phyloP scores from a whole-genome alignment of 2,888 invertebrate species.

The Hanleya hanleyi region DNA sequence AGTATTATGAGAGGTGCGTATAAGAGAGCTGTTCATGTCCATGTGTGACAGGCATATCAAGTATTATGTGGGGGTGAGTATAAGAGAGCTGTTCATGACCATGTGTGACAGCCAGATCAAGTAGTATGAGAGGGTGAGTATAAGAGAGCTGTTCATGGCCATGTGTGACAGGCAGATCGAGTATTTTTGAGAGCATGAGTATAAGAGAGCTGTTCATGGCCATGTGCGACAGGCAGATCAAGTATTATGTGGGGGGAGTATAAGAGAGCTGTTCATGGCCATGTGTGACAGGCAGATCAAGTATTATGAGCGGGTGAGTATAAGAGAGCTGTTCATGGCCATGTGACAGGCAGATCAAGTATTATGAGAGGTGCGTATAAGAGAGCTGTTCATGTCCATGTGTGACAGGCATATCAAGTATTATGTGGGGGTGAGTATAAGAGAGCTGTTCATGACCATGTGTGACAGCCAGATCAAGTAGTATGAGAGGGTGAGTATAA shows the following conservation, averaged over 20 bases:
- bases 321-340: neutral
- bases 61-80: slow-evolving; percentile 78
- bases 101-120: slow-evolving; percentile 81
- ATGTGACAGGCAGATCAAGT: no score
- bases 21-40: slow-evolving; percentile 78
- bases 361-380: no score
- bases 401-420: no score
- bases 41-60: slow-evolving; percentile 81
- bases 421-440: neutral
- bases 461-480: no score
- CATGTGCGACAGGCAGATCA: no score
- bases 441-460: neutral
- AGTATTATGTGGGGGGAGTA: no score
- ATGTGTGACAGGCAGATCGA: slow-evolving; percentile 81
- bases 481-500: no score
- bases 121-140: slow-evolving; percentile 80
- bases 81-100: slow-evolving; percentile 5
- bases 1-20: no score
- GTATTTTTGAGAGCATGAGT: no score
- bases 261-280: slow-evolving; percentile 79
- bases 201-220: no score
- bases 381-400: no score
- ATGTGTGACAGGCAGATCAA: slow-evolving; percentile 81
- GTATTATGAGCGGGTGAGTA: slow-evolving; percentile 78
- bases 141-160: slow-evolving; percentile 79